Evolutionary conservation across 1,140 invertebrate species (phyloP), one percentile per base, ranked within the genome.

Genomic region (Musca vetustissima): DNA sequence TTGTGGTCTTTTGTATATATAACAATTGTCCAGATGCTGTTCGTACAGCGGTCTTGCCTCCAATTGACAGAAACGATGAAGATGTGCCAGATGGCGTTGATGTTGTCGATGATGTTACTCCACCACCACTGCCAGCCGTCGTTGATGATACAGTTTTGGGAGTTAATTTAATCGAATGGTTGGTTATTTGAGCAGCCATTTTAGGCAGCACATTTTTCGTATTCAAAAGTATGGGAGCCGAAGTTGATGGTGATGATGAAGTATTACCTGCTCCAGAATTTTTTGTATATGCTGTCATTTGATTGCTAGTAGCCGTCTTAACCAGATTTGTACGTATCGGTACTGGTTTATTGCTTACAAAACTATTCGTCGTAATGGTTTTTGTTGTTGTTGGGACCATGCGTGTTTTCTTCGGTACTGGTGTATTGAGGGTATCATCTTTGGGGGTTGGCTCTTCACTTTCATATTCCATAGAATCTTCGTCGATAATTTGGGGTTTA

Each of bases 361-460:
- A 22, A n/a, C n/a, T 36, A 8, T 22, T 21, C 3, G 64, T 49
- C 8, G 49, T 65, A 7, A 13, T n/a, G n/a, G n/a, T n/a, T n/a
- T n/a, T n/a, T n/a, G n/a, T n/a, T n/a, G n/a, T 19, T 25, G 2
- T 65, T 11, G 43, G 9, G 2, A 22, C 22, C 7, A 4, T n/a
- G 19, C 13, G 22, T 28, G 74, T 11, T 72, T 66, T 15, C 17
- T 80, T 80, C 8, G 72, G 73, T 57, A 71, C 74, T 4, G 75
- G 75, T 2, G 78, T 80, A 52, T 80, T 77, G 3, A 80, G 52
- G 0, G 75, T 72, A 28, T 76, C 78, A 48, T 72, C 75, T n/a
- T 55, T 64, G 55, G 61, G 47, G 14, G 9, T 47, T 43, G 53
- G 22, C 57, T 53, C 3, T 17, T 64, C 47, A 32, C 13, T 68